Conservation (phyloP, 2,888 invertebrate species). For the Anoplius nigerrimus region DNA sequence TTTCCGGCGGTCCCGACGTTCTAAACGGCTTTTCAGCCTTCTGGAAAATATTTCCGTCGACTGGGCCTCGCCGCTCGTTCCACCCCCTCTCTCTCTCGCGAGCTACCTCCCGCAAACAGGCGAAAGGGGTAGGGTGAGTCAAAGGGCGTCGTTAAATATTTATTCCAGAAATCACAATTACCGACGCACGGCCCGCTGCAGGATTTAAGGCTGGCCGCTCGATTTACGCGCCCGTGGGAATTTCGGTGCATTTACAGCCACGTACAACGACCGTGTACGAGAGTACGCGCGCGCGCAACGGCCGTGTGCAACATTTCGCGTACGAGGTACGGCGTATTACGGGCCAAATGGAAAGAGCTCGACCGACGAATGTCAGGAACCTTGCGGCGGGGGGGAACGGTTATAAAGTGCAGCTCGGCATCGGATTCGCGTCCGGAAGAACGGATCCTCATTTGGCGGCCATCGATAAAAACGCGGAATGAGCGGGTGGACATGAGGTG, state of each 20-base stretch:
- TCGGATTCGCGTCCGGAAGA: background rate
- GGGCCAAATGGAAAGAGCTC: too few species aligned
- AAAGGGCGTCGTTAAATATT: constrained; percentile 1
- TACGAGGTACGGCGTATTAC: too few species aligned
- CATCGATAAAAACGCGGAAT: constrained; percentile 22
- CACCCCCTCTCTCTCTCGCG: background rate
- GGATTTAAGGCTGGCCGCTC: too few species aligned
- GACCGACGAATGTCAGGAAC: too few species aligned
- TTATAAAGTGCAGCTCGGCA: background rate
- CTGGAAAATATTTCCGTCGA: constrained; percentile 36
- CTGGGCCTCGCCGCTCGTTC: constrained; percentile 12
- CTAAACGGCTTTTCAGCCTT: constrained; percentile 36
- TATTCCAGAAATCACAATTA: background rate
- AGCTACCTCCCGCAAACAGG: background rate
- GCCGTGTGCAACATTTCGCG: too few species aligned
- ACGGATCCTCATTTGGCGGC: constrained; percentile 19
- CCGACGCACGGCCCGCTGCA: too few species aligned
- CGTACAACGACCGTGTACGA: too few species aligned
- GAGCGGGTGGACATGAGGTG: too few species aligned
- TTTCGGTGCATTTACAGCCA: too few species aligned
- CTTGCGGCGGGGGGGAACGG: too few species aligned
- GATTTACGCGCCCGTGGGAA: too few species aligned
- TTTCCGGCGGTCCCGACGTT: constrained; percentile 22
- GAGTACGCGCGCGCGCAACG: too few species aligned
- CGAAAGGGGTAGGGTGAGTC: background rate